Conservation (phyloP, 1,140 invertebrate genomes). For the Formica selysi region DNA sequence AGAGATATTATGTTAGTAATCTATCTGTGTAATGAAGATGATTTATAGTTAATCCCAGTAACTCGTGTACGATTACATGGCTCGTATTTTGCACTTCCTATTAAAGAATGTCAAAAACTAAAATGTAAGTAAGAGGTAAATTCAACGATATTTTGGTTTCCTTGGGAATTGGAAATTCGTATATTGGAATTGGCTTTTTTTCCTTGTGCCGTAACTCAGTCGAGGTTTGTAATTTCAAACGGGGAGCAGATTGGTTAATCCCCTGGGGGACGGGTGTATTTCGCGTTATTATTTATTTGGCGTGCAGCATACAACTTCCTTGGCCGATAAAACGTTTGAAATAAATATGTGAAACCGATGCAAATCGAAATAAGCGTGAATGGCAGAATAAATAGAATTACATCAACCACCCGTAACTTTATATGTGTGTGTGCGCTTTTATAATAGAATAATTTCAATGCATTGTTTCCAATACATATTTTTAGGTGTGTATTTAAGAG, state of each 20-base stretch:
- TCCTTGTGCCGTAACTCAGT: constrained; percentile 37
- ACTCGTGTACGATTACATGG: not conserved
- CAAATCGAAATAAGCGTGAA: constrained; percentile 9
- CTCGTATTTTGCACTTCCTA: constrained; percentile 6
- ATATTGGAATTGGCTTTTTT: constrained; percentile 38
- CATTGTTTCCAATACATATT: not conserved
- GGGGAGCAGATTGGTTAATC: constrained; percentile 44
- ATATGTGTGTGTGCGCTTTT: not conserved
- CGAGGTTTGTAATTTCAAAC: constrained; percentile 50
- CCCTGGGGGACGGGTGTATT: not conserved
- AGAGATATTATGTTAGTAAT: constrained; percentile 6
- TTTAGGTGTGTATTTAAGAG: not conserved
- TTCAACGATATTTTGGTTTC: constrained; percentile 10
- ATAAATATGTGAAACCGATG: constrained; percentile 35
- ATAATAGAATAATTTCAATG: not conserved
- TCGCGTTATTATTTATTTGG: constrained; percentile 53
- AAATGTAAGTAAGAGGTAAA: constrained; percentile 20
- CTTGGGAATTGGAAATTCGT: constrained; percentile 50
- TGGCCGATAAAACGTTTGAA: not conserved
- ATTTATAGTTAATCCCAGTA: constrained; percentile 1
- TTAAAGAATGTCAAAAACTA: constrained; percentile 29
- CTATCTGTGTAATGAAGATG: not conserved
- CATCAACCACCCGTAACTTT: not conserved
- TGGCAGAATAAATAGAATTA: not conserved
- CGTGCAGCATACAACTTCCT: not conserved